These are phyloP conservation scores for Podarcis raffonei DNA, from an alignment of 2,113 vertebrate species.

Conservation along the genomic window DNA sequence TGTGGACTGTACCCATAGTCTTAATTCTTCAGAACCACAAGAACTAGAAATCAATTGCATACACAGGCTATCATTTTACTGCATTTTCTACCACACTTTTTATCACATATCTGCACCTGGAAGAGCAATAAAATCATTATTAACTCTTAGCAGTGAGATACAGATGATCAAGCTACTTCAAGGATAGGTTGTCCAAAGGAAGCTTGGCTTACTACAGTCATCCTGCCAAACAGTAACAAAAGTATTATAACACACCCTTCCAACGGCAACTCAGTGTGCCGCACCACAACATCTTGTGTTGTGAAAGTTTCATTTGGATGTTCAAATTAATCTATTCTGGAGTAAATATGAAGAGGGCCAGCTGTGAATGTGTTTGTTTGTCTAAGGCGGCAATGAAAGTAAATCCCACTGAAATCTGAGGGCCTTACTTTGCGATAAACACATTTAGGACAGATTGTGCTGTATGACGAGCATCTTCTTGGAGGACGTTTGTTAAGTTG, in stretches of 20 bases:
- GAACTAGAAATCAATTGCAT: neutral
- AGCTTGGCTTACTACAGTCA: neutral
- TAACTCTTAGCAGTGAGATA: neutral
- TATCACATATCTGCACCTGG: neutral
- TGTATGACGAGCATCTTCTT: neutral
- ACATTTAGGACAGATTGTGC: no score
- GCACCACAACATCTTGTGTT: no score
- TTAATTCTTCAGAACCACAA: neutral
- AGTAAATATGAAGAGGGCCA: neutral
- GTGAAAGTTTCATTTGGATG: neutral
- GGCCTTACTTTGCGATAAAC: no score
- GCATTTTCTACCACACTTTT: neutral
- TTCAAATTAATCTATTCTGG: neutral
- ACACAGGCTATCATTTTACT: neutral
- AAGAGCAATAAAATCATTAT: neutral
- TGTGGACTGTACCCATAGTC: neutral
- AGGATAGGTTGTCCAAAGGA: neutral
- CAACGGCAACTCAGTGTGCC: no score
- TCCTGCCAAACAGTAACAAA: neutral
- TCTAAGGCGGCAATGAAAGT: neutral
- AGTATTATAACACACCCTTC: neutral
- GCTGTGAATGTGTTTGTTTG: neutral
- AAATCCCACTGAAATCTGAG: no score
- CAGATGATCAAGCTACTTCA: neutral
- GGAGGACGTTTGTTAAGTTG: neutral